Base-by-base conservation (phyloP, 2,113 vertebrate species). In the Sardina pilchardus region DNA sequence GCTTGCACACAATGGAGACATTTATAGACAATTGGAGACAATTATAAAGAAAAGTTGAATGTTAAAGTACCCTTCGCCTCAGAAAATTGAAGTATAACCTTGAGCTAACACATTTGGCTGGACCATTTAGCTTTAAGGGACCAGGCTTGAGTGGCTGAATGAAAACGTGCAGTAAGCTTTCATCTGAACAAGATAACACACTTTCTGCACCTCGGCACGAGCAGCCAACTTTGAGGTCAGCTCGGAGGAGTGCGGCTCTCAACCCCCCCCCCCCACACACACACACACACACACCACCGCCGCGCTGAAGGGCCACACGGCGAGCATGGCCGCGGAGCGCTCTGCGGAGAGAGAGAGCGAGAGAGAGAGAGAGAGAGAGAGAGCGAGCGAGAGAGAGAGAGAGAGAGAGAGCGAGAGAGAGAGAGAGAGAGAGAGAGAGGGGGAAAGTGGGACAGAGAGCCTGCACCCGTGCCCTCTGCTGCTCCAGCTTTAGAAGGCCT, bases 401-500 rank as follows among this genome's bases (percentile, higher is more conserved):
- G 47, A 84, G 88, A 34, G 26, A 17, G 12, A 56, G 19, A 17
- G 83, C n/a, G 82, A 84, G 24, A 24, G 84, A 87, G 88, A 90
- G 81, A 88, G 90, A 88, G 88, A 83, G 87, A 83, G 47, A 84
- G 88, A 34, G 26, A 17, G 12, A 56, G 19, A 17, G 82, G 85
- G 24, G 30, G 84, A 87, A 89, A 90, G 81, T 89, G 90, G 89
- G 88, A 83, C 88, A 84, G 47, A 84, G 88, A 34, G 26, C 89
- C 88, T 88, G 84, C 86, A 86, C 86, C 85, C 81, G 36, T 89
- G 85, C 85, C 85, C 89, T 89, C 85, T 67, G 47, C 86, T 84
- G 84, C 83, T 89, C 83, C 84, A 81, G 85, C 89, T 88, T 89
- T 86, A 87, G 88, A 86, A 88, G 88, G 63, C 82, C 86, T 87